These are phyloP conservation scores for Yponomeuta cagnagella DNA, from an alignment of 2,888 invertebrate genomes.

Conservation along the genomic window DNA sequence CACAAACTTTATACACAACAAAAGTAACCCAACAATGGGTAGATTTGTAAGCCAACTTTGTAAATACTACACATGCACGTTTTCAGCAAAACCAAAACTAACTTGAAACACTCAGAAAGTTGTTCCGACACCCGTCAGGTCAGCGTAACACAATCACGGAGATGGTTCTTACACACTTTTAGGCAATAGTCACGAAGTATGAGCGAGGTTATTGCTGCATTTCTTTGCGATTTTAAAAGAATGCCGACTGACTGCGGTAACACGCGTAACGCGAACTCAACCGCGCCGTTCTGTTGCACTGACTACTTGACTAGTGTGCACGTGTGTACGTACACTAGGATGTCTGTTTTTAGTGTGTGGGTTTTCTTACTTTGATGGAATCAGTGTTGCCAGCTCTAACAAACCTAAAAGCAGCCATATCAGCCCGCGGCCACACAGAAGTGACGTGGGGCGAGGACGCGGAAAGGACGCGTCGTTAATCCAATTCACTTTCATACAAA, in stretches of 20 bases:
- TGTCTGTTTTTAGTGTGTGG: too few species aligned
- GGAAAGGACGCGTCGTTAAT: too few species aligned
- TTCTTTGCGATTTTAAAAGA: not conserved
- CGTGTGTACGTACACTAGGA: not conserved
- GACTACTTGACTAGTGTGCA: not conserved
- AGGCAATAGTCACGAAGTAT: conserved; percentile 19
- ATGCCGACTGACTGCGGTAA: not conserved
- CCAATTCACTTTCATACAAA: too few species aligned
- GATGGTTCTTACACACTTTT: not conserved
- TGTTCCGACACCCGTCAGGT: not conserved
- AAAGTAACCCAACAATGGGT: conserved; percentile 38
- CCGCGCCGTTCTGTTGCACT: not conserved
- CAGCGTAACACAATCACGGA: not conserved
- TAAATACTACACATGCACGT: conserved; percentile 51
- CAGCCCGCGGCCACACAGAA: too few species aligned
- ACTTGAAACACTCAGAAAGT: not conserved
- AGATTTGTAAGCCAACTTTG: conserved; percentile 35
- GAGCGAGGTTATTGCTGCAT: conserved; percentile 41
- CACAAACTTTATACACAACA: conserved; percentile 27
- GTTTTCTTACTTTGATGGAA: too few species aligned
- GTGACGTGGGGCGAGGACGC: too few species aligned
- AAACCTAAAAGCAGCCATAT: too few species aligned
- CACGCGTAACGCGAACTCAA: not conserved
- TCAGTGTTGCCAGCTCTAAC: too few species aligned
- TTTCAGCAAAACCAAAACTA: conserved; percentile 16